Conservation (phyloP, 1,140 invertebrate genomes). For the Ceratitis capitata region DNA sequence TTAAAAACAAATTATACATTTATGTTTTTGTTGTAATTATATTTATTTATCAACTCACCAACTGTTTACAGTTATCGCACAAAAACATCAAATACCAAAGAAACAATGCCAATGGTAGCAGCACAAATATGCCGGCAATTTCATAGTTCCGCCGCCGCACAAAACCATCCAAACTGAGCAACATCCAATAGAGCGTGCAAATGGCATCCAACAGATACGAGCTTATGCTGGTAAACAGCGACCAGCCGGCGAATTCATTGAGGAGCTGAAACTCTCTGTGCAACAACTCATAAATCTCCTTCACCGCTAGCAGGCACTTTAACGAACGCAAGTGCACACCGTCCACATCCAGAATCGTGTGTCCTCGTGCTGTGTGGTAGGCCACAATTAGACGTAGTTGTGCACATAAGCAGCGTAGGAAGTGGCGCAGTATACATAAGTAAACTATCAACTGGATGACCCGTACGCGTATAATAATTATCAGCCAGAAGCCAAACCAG, state of each 20-base stretch:
- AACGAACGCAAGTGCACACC: not conserved
- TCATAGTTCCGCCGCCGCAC: not conserved
- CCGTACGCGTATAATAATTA: constrained; percentile 38
- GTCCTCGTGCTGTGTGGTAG: not conserved
- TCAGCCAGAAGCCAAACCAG: constrained; percentile 34
- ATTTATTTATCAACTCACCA: not conserved
- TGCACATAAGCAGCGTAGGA: not conserved
- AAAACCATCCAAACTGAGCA: constrained; percentile 31
- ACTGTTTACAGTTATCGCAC: not conserved
- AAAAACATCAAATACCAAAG: not conserved
- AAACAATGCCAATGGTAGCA: not conserved
- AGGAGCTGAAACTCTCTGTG: constrained; percentile 7
- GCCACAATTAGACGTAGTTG: constrained; percentile 35
- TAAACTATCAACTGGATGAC: constrained; percentile 35
- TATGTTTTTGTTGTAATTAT: not conserved
- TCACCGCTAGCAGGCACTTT: not conserved
- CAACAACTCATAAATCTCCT: constrained; percentile 1
- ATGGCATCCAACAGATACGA: constrained; percentile 41
- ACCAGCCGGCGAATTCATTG: constrained; percentile 41
- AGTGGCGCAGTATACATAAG: constrained; percentile 19
- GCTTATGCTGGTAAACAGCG: constrained; percentile 33
- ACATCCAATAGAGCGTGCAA: constrained; percentile 40
- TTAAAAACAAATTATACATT: not conserved
- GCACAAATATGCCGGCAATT: not conserved
- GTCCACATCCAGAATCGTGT: not conserved